These are phyloP conservation scores for Leptinotarsa defecta DNA, from an alignment of 1,140 invertebrate species.

Conservation along the genomic window DNA sequence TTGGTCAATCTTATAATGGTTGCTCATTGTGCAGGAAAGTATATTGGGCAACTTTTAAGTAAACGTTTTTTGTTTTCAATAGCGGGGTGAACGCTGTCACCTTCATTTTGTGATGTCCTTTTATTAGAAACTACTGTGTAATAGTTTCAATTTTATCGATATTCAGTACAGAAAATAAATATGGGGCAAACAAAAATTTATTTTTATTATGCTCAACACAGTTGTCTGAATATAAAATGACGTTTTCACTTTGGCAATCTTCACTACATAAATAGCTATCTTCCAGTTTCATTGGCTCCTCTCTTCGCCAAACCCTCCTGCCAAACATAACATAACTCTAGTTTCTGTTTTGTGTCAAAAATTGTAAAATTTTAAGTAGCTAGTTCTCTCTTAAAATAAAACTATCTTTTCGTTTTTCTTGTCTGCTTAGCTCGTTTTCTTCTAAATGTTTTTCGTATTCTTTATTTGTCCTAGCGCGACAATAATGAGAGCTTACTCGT, in stretches of 20 bases:
- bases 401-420: not conserved
- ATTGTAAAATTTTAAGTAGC: conserved; percentile 57
- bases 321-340: conserved; percentile 56
- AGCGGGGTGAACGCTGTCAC: too few relatives aligned
- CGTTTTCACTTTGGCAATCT: not conserved
- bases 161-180: not conserved
- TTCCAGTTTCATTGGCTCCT: conserved; percentile 49
- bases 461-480: too few relatives aligned
- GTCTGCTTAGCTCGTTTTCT: not conserved
- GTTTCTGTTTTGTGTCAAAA: conserved; percentile 48
- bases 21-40: too few relatives aligned
- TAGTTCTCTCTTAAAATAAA: conserved; percentile 57
- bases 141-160: not conserved
- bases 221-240: not conserved
- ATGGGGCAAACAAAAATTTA: not conserved
- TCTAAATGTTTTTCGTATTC: too few relatives aligned
- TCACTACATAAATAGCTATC: not conserved
- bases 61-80: too few relatives aligned
- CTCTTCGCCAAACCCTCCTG: conserved; percentile 55
- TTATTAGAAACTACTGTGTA: not conserved
- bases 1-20: too few relatives aligned
- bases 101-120: too few relatives aligned
- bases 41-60: too few relatives aligned
- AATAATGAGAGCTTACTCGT: too few relatives aligned
- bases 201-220: not conserved